These are phyloP conservation scores for Heterotilapia buettikoferi DNA, from an alignment of 2,113 vertebrate species.

Conservation along the genomic window DNA sequence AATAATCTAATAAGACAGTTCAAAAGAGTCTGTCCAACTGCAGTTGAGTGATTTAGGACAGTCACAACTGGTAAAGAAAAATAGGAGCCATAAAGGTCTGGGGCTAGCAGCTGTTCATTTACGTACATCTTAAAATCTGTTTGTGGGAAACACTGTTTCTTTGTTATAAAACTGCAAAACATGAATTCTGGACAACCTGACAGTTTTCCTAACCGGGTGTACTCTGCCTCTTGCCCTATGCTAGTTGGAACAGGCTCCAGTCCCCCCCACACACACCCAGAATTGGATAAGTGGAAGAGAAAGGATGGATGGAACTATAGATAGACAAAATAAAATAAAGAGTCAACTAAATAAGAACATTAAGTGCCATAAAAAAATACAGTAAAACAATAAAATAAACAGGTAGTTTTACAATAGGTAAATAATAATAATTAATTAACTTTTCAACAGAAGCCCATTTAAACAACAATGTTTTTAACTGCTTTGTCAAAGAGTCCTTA, in stretches of 20 bases:
- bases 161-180: not conserved
- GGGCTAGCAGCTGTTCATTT: not conserved
- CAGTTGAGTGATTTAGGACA: not conserved
- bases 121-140: not conserved
- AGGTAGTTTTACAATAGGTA: not conserved
- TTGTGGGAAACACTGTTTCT: not conserved
- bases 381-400: too few relatives aligned
- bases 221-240: not conserved
- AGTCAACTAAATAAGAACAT: not conserved
- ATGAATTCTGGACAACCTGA: not conserved
- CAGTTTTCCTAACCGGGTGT: not conserved
- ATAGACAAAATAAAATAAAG: not conserved
- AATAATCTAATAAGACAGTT: not conserved
- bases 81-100: not conserved
- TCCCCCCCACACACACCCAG: too few relatives aligned
- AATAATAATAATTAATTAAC: not conserved
- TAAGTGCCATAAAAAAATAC: not conserved
- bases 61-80: not conserved
- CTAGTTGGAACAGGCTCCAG: too few relatives aligned
- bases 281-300: not conserved
- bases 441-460: not conserved
- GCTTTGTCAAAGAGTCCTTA: not conserved
- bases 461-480: not conserved
- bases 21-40: not conserved
- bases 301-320: not conserved